Conservation (phyloP, 2,888 invertebrate genomes). For the Gymnoscelis rufifasciata region DNA sequence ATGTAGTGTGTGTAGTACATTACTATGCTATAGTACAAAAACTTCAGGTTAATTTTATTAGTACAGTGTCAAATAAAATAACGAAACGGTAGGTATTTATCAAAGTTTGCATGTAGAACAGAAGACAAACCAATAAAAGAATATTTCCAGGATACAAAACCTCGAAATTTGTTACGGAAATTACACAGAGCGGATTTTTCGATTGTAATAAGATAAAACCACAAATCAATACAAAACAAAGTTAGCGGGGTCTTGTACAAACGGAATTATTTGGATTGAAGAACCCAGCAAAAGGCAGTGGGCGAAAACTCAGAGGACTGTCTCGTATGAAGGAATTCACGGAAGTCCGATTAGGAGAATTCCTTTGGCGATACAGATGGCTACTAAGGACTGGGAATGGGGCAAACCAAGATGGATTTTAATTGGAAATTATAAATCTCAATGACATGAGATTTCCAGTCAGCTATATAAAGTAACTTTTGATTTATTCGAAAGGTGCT, state of each 20-base stretch:
- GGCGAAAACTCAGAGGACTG: slow-evolving; percentile 37
- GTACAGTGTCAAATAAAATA: too few relatives aligned
- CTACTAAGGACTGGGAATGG: slow-evolving; percentile 7
- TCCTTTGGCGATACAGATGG: slow-evolving; percentile 36
- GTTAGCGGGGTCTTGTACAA: slow-evolving; percentile 22
- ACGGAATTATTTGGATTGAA: slow-evolving; percentile 29
- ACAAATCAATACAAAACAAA: slow-evolving; percentile 23
- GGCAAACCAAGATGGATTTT: not conserved
- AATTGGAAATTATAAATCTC: too few relatives aligned
- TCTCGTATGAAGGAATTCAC: slow-evolving; percentile 40
- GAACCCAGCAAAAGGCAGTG: slow-evolving; percentile 18
- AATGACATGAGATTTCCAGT: too few relatives aligned
- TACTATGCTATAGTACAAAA: too few relatives aligned
- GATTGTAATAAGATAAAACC: slow-evolving; percentile 12
- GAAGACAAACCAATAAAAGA: too few relatives aligned
- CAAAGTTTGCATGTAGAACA: too few relatives aligned
- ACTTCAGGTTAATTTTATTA: too few relatives aligned
- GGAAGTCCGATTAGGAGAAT: slow-evolving; percentile 41
- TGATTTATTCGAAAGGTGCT: too few relatives aligned
- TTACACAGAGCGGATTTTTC: slow-evolving; percentile 1
- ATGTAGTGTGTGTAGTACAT: too few relatives aligned
- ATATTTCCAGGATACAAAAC: too few relatives aligned
- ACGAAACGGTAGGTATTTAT: too few relatives aligned
- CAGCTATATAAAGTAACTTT: too few relatives aligned
- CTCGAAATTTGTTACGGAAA: not conserved